Evolutionary conservation across 2,888 invertebrate species (phyloP), one percentile per base, ranked within the genome.

Genomic region (Scaptomyza polygonia): DNA sequence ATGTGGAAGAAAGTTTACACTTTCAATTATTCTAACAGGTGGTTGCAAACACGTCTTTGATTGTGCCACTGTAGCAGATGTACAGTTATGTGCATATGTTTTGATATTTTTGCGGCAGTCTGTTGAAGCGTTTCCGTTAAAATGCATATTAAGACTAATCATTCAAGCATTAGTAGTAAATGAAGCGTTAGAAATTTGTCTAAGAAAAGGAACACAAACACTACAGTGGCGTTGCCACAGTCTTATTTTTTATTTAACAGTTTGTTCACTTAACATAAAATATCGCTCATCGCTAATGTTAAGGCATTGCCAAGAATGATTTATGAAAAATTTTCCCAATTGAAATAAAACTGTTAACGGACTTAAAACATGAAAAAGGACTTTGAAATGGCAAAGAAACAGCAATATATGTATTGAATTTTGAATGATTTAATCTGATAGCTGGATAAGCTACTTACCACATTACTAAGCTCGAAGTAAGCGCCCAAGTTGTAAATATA

Each of bases 401-500:
- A 14, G 11, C 8, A 2, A 5, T 18, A 9, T 9, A 12, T 1
- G 16, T n/a, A 2, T 16, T 2, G 2, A 9, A 5, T 9, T 2
- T 30, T 34, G 29, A 25, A n/a, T 30, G 16, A 14, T 32, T 12
- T 6, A 11, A 36, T 11, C 9, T 49, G 29, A 8, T 8, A 40
- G n/a, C 6, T 18, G 7, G 8, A 5, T 14, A 6, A 16, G 6
- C 27, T 43, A 75, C 72, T 77, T 42, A 86, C 86, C 72, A 82
- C 65, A 52, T 79, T 72, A n/a, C 34, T 43, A 2, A 67, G 32
- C 32, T 84, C 85, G 5, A 86, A 84, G 25, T 54, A 67, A 25
- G 66, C 72, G 8, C 84, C 85, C 34, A 88, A 75, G 42, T 89
- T 89, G 56, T 88, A 89, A 36, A 89, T 64, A 69, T 77, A 78